phyloP scores from a whole-genome alignment of 2,888 invertebrate species.

The Rotaria sp. region DNA sequence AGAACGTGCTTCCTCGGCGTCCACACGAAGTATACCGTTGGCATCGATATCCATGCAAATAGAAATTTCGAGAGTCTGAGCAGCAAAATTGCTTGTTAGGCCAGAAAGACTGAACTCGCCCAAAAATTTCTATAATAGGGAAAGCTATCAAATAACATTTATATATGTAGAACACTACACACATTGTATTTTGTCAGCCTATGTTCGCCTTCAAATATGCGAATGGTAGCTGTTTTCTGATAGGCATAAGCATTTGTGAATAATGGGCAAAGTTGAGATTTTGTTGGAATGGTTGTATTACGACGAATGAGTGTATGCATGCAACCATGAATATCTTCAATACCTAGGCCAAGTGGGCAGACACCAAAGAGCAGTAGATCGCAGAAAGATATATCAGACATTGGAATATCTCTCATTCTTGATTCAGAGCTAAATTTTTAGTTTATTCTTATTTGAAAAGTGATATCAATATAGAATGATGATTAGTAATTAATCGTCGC shows the following conservation, averaged over 20 bases:
- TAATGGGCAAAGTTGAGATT: not conserved
- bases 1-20: not conserved
- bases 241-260: constrained; percentile 26
- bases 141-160: not conserved
- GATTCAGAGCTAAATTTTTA: too few species aligned
- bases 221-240: constrained; percentile 1
- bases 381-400: not conserved
- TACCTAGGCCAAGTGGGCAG: not conserved
- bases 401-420: not conserved
- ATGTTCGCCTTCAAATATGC: constrained; percentile 23
- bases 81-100: not conserved
- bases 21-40: not conserved
- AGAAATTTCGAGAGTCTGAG: not conserved
- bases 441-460: too few species aligned
- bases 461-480: too few species aligned
- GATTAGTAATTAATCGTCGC: too few species aligned
- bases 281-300: not conserved
- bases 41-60: constrained; percentile 22
- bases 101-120: not conserved
- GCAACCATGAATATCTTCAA: not conserved
- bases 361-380: not conserved
- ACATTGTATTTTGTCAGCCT: not conserved
- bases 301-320: not conserved
- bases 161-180: not conserved
- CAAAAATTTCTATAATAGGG: not conserved